Base-by-base conservation (phyloP, 2,113 vertebrate species). In the Gavialis gangeticus region DNA sequence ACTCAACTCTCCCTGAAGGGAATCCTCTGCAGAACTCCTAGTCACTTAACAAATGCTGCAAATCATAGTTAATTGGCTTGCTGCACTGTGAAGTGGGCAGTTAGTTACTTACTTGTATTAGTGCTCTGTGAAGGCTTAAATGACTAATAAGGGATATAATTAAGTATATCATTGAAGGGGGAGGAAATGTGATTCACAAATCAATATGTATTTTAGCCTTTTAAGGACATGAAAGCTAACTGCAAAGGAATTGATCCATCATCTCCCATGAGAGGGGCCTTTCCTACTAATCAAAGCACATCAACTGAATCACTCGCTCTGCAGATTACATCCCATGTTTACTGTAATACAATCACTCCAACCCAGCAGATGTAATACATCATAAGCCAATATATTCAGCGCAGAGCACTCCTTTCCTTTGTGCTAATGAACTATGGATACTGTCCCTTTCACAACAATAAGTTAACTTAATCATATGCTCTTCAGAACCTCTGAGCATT, bases 191-290 rank as follows among this genome's bases (percentile, higher is more conserved):
- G 0, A 80, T 91, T 93, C 75, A 87, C 4, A 75, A 85, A 90
- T 92, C 46, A 0, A 0, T 84, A 91, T 90, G 55, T 71, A 75
- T 58, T n/a, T 76, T 37, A 81, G 60, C 58, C 77, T 91, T 75
- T 88, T 82, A 94, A 59, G 5, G 71, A 86, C 76, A 91, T 95
- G 75, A 77, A 73, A 37, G 82, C 95, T 90, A 64, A 37, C 90
- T 79, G 30, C 85, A 93, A 62, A 94, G 75, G 79, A 96, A 92
- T 34, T 78, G 89, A 83, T 93, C 92, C 88, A 73, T 79, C 21
- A 62, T 56, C 14, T 58, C 82, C 80, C 87, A 84, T 75, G 34
- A 89, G 55, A 94, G 55, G 30, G 46, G 75, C n/a, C 28, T 89
- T 71, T 91, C 17, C 10, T 46, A 5, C 25, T 69, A 79, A 94